Conservation (phyloP, 2,113 vertebrate species). For the Petrocephalus zakoni region DNA sequence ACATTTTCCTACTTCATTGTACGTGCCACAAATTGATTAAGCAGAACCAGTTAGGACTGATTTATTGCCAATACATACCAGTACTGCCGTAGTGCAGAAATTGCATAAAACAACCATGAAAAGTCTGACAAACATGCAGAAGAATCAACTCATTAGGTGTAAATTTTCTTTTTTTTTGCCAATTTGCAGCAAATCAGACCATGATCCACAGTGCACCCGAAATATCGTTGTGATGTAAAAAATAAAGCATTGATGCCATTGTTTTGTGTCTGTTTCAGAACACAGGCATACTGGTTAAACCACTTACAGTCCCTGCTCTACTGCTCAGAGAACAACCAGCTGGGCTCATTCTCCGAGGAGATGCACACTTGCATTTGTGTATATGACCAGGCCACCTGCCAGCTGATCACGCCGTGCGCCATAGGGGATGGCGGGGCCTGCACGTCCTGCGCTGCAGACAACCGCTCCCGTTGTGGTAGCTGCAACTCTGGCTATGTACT, state of each 20-base stretch:
- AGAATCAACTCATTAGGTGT: not conserved
- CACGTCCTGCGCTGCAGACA: conserved; percentile 74
- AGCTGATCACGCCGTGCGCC: conserved; percentile 71
- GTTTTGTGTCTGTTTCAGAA: conserved; percentile 52
- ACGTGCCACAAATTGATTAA: not conserved
- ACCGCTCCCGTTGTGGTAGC: conserved; percentile 86
- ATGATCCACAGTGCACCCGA: not conserved
- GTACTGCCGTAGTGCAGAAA: not conserved
- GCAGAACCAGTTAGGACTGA: conserved; percentile 7
- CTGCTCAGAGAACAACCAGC: conserved; percentile 90
- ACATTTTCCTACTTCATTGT: not conserved
- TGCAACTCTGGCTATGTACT: conserved; percentile 83
- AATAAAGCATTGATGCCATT: not conserved
- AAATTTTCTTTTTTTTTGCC: not conserved
- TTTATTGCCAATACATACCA: not conserved
- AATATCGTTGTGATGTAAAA: not conserved
- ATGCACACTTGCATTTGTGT: conserved; percentile 84
- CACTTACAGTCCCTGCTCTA: conserved; percentile 91
- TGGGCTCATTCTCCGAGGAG: conserved; percentile 86
- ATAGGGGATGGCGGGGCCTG: conserved; percentile 77
- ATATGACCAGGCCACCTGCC: conserved; percentile 79
- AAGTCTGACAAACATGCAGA: not conserved
- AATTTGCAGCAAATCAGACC: not conserved
- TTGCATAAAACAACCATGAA: not conserved
- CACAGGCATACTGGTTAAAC: conserved; percentile 83